Percentiles rank a stretch among this genome's conserved stretches.
phyloP scores from a whole-genome alignment of 1,140 invertebrate genomes.

The Chironomus tepperi region DNA sequence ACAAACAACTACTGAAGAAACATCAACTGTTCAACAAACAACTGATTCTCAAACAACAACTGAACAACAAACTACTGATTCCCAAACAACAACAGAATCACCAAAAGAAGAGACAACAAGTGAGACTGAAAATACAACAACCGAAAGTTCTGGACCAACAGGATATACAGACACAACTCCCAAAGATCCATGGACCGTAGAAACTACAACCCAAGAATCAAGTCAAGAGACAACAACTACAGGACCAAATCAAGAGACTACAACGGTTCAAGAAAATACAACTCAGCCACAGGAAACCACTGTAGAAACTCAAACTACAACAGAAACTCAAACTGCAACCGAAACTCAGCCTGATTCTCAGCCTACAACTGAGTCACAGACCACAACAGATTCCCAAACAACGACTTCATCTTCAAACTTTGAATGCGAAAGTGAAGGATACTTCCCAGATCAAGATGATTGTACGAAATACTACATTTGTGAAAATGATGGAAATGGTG shows the following conservation, averaged over 20 bases:
- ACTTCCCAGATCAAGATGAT: conserved; percentile 50
- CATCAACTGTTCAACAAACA: conserved; percentile 24
- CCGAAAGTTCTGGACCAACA: conserved; percentile 7
- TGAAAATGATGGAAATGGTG: conserved; percentile 40
- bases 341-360: conserved; percentile 23
- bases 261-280: conserved; percentile 15
- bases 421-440: conserved; percentile 49
- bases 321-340: background rate
- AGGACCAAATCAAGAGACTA: background rate
- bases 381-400: conserved; percentile 29
- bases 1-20: conserved; percentile 28
- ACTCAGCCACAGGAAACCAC: background rate
- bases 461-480: conserved; percentile 52
- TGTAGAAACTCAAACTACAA: conserved; percentile 21
- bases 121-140: conserved; percentile 19
- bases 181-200: conserved; percentile 19
- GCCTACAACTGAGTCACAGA: conserved; percentile 22
- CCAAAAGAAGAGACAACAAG: background rate
- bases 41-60: conserved; percentile 23
- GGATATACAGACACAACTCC: background rate
- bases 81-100: background rate
- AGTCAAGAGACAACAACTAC: conserved; percentile 24
- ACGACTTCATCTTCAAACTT: conserved; percentile 29
- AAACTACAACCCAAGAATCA: too few species aligned
- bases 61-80: background rate